Conservation (phyloP, 2,113 vertebrate species). For the Prinia subflava region DNA sequence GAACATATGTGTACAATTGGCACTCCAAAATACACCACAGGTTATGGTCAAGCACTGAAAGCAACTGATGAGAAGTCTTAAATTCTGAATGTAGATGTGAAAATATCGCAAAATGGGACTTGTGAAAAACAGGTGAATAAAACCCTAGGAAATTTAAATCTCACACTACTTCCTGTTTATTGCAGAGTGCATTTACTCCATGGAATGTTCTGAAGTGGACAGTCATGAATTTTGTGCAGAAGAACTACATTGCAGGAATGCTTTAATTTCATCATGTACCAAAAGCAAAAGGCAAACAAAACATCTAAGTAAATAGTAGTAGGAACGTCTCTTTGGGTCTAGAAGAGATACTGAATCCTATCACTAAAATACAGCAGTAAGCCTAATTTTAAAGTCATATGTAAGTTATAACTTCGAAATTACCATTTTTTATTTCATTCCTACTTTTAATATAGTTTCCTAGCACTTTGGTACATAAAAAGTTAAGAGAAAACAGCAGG, state of each 20-base stretch:
- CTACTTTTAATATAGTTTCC: neutral
- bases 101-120: neutral
- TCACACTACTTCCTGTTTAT: neutral
- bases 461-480: neutral
- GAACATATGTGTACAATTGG: neutral
- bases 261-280: slow-evolving; percentile 18
- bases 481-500: neutral
- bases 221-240: slow-evolving; percentile 18
- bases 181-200: neutral
- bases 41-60: neutral
- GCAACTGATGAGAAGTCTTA: neutral
- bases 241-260: slow-evolving; percentile 12
- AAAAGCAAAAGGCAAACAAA: slow-evolving; percentile 24
- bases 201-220: slow-evolving; percentile 10
- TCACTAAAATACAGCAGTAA: slow-evolving; percentile 16
- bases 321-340: neutral
- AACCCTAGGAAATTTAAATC: neutral
- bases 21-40: neutral
- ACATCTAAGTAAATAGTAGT: neutral
- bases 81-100: neutral
- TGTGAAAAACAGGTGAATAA: neutral
- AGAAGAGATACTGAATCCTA: slow-evolving; percentile 31
- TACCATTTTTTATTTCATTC: neutral
- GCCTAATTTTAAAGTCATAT: slow-evolving; percentile 7
- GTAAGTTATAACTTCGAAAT: neutral